These are phyloP conservation scores for Bombus sibiricus DNA, from an alignment of 1,140 invertebrate genomes.

Conservation along the genomic window DNA sequence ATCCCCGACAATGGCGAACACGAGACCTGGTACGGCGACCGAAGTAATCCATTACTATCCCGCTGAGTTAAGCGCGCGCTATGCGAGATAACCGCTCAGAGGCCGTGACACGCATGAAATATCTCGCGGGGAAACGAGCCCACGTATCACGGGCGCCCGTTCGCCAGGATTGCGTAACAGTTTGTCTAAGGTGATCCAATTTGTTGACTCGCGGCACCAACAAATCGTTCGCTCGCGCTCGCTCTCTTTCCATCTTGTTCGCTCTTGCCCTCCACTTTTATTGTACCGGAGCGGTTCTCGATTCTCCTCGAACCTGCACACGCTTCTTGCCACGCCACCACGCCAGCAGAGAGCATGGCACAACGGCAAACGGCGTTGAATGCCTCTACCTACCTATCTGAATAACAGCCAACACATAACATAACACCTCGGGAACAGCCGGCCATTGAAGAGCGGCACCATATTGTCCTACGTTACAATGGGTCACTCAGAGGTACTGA, in stretches of 20 bases:
- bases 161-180: conserved; percentile 40
- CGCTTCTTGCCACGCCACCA: conserved; percentile 43
- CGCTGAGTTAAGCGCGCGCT: conserved; percentile 41
- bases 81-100: conserved; percentile 39
- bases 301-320: conserved; percentile 53
- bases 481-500: conserved; percentile 72
- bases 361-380: conserved; percentile 66
- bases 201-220: conserved; percentile 57
- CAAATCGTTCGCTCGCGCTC: conserved; percentile 38
- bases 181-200: conserved; percentile 59
- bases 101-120: conserved; percentile 53
- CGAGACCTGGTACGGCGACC: not conserved
- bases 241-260: not conserved
- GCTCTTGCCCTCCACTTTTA: not conserved
- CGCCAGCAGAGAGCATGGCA: conserved; percentile 38
- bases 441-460: conserved; percentile 71
- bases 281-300: conserved; percentile 35
- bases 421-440: conserved; percentile 75
- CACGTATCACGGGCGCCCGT: conserved; percentile 1
- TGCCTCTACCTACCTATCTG: conserved; percentile 68
- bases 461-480: conserved; percentile 76
- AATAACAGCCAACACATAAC: conserved; percentile 76
- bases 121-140: conserved; percentile 35
- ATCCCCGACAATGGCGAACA: conserved; percentile 47
- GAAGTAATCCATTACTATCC: conserved; percentile 54